These are phyloP conservation scores for Notolepis coatsorum DNA, from an alignment of 2,797 vertebrate species.

Conservation along the genomic window DNA sequence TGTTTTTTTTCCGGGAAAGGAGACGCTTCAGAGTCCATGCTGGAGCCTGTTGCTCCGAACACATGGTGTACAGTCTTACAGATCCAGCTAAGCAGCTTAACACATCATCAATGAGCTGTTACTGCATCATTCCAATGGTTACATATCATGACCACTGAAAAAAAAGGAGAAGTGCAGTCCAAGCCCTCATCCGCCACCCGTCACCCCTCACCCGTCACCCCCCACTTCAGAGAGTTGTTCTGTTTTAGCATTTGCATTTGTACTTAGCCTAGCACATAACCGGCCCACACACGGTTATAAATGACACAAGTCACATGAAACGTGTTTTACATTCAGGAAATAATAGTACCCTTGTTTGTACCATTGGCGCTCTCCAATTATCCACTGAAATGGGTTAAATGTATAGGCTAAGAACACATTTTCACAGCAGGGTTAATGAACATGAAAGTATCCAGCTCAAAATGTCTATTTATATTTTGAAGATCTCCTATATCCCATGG, in stretches of 20 bases:
- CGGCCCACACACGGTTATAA: no score
- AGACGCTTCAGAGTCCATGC: not conserved
- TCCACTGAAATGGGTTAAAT: not conserved
- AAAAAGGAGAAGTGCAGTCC: slow-evolving; percentile 4
- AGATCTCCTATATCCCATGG: no score
- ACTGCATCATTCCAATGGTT: not conserved
- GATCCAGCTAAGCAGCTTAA: slow-evolving; percentile 24
- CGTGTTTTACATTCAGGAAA: not conserved
- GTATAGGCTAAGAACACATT: not conserved
- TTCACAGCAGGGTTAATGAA: slow-evolving; percentile 8
- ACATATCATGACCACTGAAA: not conserved
- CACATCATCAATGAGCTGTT: not conserved
- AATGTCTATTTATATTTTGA: no score
- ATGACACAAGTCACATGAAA: not conserved
- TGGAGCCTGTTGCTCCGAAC: not conserved
- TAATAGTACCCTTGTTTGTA: not conserved
- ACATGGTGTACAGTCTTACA: not conserved
- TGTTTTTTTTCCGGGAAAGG: slow-evolving; percentile 4
- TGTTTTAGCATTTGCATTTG: not conserved
- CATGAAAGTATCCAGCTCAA: no score
- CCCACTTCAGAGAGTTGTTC: no score
- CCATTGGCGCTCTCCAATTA: no score
- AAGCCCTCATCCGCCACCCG: not conserved
- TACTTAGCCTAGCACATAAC: not conserved
- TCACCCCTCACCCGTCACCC: not conserved